Evolutionary conservation across 2,888 invertebrate genomes (phyloP), one percentile per base, ranked within the genome.

Genomic region (Rotaria magnacalcarata): DNA sequence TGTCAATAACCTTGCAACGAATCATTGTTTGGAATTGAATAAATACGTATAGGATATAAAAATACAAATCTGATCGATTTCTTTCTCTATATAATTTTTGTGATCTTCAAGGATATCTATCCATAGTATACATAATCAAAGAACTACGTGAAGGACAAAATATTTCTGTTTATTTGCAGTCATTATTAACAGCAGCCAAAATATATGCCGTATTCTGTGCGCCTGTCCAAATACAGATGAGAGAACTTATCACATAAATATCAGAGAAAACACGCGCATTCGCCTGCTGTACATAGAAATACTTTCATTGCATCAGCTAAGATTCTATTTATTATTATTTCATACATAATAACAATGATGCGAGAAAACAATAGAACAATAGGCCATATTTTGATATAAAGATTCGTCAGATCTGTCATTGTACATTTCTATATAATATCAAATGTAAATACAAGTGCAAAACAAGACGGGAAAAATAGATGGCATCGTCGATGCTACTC

Each of bases 121-220:
- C 67, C n/a, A 34, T 24, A 41, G 16, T 19, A 67, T 6, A 34
- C 34, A 67, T 34, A 67, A 67, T 67, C 67, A 34, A 27, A 67
- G 67, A 67, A 67, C 34, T 34, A 67, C 19, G 67, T 67, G 67
- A 67, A 67, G 67, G 67, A 67, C 67, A 67, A 19, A 27, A 67
- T 67, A 67, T 16, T 34, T 67, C 67, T 34, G 14, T 34, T 19
- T 67, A 27, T 67, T 67, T 67, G 34, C 16, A 41, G 67, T 67
- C 19, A 19, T 67, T 34, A 67, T 67, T 67, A 67, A 67, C 67
- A 67, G 10, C 67, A 67, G 34, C 16, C 67, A 67, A 34, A 67
- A 27, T 67, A 67, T 1, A 67, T 27, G 16, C 19, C 34, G 67
- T 67, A 41, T 67, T 19, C 67, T 67, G n/a, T 67, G 19, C 24